Percentiles rank a stretch among this genome's conserved stretches.
These are phyloP conservation scores for Uloborus plumipes DNA, from an alignment of 2,888 invertebrate species.

Conservation along the genomic window DNA sequence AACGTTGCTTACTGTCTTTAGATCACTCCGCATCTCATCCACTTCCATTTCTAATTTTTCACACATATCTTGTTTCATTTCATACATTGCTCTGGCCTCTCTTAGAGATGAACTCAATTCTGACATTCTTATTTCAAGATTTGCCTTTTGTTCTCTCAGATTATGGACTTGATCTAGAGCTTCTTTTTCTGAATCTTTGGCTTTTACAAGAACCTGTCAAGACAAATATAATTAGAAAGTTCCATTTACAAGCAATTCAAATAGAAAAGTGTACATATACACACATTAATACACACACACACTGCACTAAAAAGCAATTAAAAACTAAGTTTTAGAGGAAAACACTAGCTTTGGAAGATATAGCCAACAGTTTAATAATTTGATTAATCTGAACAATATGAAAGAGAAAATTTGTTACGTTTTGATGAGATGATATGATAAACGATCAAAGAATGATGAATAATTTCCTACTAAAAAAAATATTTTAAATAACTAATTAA, in stretches of 20 bases:
- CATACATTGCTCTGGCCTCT: not conserved
- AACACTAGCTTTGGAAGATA: too few relatives aligned
- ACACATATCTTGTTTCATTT: conserved; percentile 19
- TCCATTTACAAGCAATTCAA: not conserved
- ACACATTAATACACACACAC: too few relatives aligned
- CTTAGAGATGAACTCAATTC: conserved; percentile 25
- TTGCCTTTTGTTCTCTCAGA: conserved; percentile 18
- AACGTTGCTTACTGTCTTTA: conserved; percentile 22
- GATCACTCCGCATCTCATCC: conserved; percentile 2
- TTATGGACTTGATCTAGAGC: not conserved
- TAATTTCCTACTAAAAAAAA: too few relatives aligned
- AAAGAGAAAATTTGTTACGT: too few relatives aligned
- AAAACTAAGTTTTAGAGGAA: too few relatives aligned
- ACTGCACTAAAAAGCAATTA: too few relatives aligned
- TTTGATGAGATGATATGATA: too few relatives aligned
- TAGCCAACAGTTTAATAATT: too few relatives aligned
- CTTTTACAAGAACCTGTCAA: conserved; percentile 13
- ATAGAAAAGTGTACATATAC: not conserved
- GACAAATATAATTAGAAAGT: not conserved
- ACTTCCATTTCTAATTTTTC: conserved; percentile 28
- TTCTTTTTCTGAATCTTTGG: conserved; percentile 32
- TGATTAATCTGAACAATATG: too few relatives aligned
- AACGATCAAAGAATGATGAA: too few relatives aligned
- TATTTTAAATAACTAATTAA: too few relatives aligned
- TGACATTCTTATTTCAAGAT: conserved; percentile 19